phyloP scores from a whole-genome alignment of 2,888 invertebrate species.

The Chymomyza caudatula region DNA sequence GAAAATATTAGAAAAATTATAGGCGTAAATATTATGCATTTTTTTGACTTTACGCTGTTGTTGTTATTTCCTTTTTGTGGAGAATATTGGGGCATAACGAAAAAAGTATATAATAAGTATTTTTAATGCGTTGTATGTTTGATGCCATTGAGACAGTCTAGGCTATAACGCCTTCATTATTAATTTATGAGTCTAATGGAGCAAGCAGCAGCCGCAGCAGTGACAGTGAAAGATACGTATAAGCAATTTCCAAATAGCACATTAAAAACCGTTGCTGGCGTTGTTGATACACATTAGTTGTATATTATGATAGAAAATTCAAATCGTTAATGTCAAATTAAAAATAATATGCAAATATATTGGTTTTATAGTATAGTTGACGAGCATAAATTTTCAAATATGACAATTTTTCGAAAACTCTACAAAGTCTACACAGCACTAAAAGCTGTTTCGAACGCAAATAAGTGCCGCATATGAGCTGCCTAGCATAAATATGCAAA shows the following conservation, averaged over 20 bases:
- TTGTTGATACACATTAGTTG: not conserved
- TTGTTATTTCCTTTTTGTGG: not conserved
- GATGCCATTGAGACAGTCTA: constrained; percentile 1
- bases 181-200: constrained; percentile 50
- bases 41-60: constrained; percentile 20
- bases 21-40: constrained; percentile 69
- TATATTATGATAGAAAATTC: not conserved
- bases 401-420: not conserved
- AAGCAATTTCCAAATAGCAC: not conserved
- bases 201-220: not conserved
- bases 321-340: not conserved
- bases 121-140: constrained; percentile 43
- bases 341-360: not conserved
- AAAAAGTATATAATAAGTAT: constrained; percentile 10
- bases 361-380: not conserved
- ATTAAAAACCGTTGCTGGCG: not conserved
- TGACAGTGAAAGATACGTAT: not conserved
- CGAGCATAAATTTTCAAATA: not conserved
- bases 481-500: no score
- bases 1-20: constrained; percentile 68
- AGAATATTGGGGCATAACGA: not conserved
- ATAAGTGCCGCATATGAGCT: no score
- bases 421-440: constrained; percentile 2
- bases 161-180: constrained; percentile 55
- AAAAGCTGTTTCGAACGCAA: constrained; percentile 23